These are phyloP conservation scores for Megalonaias nervosa DNA, from an alignment of 1,140 invertebrate genomes.

Conservation along the genomic window DNA sequence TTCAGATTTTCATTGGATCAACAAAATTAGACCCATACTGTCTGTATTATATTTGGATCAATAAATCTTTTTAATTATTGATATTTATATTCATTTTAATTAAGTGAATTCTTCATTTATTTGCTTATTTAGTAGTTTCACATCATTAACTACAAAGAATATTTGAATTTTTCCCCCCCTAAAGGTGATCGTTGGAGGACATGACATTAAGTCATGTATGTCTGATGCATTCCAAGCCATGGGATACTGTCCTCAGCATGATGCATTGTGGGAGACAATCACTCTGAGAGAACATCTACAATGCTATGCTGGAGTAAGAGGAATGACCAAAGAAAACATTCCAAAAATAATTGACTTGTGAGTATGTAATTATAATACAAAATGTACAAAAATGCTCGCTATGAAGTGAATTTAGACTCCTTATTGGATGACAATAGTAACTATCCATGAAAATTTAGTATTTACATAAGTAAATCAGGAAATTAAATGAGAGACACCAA, in stretches of 20 bases:
- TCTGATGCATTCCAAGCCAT: slow-evolving; percentile 56
- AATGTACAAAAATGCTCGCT: too few relatives aligned
- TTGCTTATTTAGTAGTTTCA: not conserved
- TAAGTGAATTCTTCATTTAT: not conserved
- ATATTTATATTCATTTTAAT: not conserved
- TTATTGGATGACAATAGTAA: too few relatives aligned
- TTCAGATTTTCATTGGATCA: not conserved
- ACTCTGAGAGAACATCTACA: slow-evolving; percentile 82
- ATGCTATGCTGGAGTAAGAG: slow-evolving; percentile 84
- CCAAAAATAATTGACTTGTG: slow-evolving; percentile 47
- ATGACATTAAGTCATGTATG: slow-evolving; percentile 52
- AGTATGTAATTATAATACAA: slow-evolving; percentile 11
- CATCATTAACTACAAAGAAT: not conserved
- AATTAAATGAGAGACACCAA: too few relatives aligned
- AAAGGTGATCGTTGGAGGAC: slow-evolving; percentile 58
- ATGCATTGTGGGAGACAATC: slow-evolving; percentile 67
- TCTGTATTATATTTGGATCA: too few relatives aligned
- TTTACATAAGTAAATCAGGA: too few relatives aligned
- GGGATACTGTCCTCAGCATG: slow-evolving; percentile 71
- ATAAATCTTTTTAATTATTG: not conserved
- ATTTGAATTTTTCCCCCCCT: too few relatives aligned
- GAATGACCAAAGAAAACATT: slow-evolving; percentile 74
- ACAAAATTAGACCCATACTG: too few relatives aligned
- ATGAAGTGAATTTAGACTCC: too few relatives aligned
- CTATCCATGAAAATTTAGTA: too few relatives aligned